A percentile compares a stretch with the other conserved stretches of the same genome.
phyloP scores from a whole-genome alignment of 2,888 invertebrate species.

The Stictocephala bisonia region DNA sequence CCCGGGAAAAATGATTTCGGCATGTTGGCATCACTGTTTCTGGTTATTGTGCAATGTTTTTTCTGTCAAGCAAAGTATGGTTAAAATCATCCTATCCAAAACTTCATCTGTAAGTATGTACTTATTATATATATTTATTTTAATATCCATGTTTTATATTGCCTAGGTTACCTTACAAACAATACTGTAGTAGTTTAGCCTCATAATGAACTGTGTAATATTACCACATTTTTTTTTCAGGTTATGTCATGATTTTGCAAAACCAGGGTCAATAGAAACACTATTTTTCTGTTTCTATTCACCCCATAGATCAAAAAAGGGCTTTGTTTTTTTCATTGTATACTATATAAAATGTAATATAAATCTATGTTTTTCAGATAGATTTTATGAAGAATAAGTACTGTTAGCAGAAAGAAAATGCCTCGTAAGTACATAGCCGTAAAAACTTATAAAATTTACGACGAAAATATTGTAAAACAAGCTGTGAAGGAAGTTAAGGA shows the following conservation, averaged over 20 bases:
- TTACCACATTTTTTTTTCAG: neutral
- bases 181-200: neutral
- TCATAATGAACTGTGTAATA: neutral
- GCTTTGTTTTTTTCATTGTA: neutral
- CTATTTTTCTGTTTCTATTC: conserved; percentile 17
- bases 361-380: neutral
- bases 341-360: conserved; percentile 11
- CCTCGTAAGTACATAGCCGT: neutral
- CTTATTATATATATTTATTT: conserved; percentile 4
- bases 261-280: conserved; percentile 15
- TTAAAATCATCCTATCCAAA: conserved; percentile 9
- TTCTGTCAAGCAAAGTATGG: neutral
- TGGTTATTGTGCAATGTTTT: neutral
- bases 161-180: neutral
- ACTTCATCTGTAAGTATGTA: conserved; percentile 21
- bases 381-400: neutral
- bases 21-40: conserved; percentile 14
- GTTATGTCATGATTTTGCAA: conserved; percentile 25
- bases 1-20: conserved; percentile 8
- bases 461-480: neutral
- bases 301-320: conserved; percentile 14
- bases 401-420: neutral
- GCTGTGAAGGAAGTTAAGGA: neutral
- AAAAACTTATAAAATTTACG: neutral
- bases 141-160: conserved; percentile 1